Conservation (phyloP, 2,113 vertebrate species). For the Mystacornis crossleyi region DNA sequence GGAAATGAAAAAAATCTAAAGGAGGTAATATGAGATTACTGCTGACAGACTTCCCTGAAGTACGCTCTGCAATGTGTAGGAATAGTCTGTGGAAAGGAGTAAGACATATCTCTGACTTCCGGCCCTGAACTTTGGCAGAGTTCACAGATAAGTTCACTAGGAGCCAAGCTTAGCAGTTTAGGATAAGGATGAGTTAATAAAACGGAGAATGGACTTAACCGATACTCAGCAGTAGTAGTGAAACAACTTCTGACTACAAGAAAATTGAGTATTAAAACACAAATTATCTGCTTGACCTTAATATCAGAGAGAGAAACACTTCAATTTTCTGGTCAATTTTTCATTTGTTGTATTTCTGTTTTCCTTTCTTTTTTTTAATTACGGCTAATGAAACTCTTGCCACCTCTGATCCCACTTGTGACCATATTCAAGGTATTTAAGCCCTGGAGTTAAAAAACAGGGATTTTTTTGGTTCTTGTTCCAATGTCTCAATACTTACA, state of each 20-base stretch:
- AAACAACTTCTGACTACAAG: not conserved
- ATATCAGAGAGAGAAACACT: not conserved
- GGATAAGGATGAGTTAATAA: not conserved
- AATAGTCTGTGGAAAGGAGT: not conserved
- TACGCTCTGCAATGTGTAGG: not conserved
- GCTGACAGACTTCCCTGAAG: conserved; percentile 18
- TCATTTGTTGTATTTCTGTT: not conserved
- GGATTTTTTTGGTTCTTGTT: not conserved
- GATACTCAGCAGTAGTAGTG: not conserved
- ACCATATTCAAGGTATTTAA: not conserved
- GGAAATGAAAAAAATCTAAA: conserved; percentile 3
- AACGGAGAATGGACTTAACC: not conserved
- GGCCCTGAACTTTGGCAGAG: not conserved
- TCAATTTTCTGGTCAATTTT: not conserved
- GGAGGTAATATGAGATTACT: conserved; percentile 24
- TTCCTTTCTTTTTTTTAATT: not conserved
- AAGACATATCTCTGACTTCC: not conserved
- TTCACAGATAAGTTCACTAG: not conserved
- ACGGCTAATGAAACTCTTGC: not conserved
- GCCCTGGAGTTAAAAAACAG: not conserved
- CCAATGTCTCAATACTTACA: conserved; percentile 34
- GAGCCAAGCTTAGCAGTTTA: not conserved
- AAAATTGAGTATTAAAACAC: not conserved
- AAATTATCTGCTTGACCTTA: not conserved
- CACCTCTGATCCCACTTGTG: not conserved